These are phyloP conservation scores for Achroia grisella DNA, from an alignment of 1,140 invertebrate species.

Conservation along the genomic window DNA sequence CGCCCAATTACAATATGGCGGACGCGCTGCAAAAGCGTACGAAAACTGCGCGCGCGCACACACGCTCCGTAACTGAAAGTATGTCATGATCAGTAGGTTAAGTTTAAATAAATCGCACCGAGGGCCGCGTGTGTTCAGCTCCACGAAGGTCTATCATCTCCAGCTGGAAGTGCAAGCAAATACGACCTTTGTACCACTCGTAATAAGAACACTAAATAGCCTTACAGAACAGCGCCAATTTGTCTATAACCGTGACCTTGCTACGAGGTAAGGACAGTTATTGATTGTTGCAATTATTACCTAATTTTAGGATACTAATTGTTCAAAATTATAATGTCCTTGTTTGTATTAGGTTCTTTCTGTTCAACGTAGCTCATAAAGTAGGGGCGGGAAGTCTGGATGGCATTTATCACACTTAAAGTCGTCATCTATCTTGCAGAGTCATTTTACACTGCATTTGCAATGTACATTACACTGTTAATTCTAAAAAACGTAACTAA, in stretches of 20 bases:
- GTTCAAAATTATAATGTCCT: too few species aligned
- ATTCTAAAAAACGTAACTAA: too few species aligned
- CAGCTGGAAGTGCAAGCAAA: neutral
- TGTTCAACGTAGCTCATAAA: too few species aligned
- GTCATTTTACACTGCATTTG: too few species aligned
- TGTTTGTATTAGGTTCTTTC: too few species aligned
- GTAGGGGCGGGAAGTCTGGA: too few species aligned
- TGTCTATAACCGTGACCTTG: neutral
- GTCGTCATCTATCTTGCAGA: too few species aligned
- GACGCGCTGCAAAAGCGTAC: conserved; percentile 38
- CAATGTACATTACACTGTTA: too few species aligned
- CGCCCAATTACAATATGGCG: conserved; percentile 9
- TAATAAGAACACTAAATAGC: neutral
- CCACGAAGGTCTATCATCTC: conserved; percentile 33
- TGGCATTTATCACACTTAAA: too few species aligned
- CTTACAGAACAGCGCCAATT: too few species aligned
- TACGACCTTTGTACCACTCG: neutral
- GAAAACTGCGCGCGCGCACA: conserved; percentile 39
- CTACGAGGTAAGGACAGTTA: neutral
- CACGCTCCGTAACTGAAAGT: conserved; percentile 55
- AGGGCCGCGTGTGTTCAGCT: conserved; percentile 46
- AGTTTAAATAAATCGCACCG: conserved; percentile 68
- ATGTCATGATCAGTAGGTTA: conserved; percentile 71
- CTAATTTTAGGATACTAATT: too few species aligned
- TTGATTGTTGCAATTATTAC: neutral